Conservation (phyloP, 23 tunicate genomes). For the Styela plicata region DNA sequence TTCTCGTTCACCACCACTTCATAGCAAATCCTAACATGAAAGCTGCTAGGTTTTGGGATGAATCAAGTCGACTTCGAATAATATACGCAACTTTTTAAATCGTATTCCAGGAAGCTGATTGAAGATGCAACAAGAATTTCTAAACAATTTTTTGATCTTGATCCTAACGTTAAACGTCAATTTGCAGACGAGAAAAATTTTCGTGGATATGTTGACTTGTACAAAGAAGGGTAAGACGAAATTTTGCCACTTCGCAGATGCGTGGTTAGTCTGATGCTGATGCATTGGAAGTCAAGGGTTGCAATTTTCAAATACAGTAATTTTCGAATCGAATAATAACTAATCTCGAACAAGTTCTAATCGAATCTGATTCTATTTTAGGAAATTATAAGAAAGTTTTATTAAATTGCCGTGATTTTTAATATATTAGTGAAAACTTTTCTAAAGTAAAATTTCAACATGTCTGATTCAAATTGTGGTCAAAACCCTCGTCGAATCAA, state of each 20-base stretch:
- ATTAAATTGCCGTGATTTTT: too few relatives aligned
- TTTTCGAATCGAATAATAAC: neutral
- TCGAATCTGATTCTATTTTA: too few relatives aligned
- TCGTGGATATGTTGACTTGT: conserved; percentile 1
- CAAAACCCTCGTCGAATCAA: too few relatives aligned
- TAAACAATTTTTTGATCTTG: conserved; percentile 8
- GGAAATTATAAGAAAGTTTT: too few relatives aligned
- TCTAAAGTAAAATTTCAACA: too few relatives aligned
- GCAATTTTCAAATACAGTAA: neutral
- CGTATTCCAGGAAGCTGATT: neutral
- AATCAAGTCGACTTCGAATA: neutral
- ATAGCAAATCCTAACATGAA: too few relatives aligned
- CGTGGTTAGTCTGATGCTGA: too few relatives aligned
- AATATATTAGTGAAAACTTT: too few relatives aligned
- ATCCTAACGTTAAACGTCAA: neutral
- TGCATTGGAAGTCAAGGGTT: too few relatives aligned
- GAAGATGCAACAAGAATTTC: neutral
- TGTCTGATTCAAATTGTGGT: too few relatives aligned
- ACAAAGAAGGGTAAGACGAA: neutral
- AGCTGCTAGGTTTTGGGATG: neutral
- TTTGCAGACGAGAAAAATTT: neutral
- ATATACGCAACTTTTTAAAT: too few relatives aligned
- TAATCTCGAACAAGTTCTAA: neutral
- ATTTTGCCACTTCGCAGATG: neutral
- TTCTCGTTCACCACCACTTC: too few relatives aligned